phyloP scores from a whole-genome alignment of 2,113 vertebrate species.

The Pseudopodoces humilis region DNA sequence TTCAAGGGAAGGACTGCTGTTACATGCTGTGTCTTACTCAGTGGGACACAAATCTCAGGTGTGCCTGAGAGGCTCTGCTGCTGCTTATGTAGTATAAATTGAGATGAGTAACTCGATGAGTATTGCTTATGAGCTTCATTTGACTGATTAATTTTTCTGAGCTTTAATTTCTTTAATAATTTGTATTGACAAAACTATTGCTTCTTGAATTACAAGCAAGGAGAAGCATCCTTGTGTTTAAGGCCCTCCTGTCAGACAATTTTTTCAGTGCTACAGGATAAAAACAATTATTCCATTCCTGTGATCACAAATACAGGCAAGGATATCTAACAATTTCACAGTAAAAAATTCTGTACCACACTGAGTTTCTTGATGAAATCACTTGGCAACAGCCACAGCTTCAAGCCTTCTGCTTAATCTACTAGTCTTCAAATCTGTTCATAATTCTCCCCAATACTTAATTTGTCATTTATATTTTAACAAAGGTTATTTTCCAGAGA shows the following conservation, averaged over 20 bases:
- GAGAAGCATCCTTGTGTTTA: background rate
- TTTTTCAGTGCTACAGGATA: background rate
- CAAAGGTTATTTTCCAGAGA: background rate
- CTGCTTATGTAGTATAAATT: background rate
- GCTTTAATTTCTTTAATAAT: slow-evolving; percentile 4
- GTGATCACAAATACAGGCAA: background rate
- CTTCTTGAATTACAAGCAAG: background rate
- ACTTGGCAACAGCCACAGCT: background rate
- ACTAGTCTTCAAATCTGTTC: background rate
- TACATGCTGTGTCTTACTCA: background rate
- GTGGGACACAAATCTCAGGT: background rate
- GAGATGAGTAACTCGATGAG: background rate
- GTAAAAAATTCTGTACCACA: background rate
- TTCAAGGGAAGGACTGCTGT: background rate
- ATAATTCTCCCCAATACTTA: background rate
- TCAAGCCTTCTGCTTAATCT: background rate
- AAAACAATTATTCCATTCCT: background rate
- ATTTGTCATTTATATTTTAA: background rate
- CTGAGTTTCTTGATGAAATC: background rate
- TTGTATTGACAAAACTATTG: slow-evolving; percentile 6
- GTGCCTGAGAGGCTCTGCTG: background rate
- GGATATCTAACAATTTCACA: background rate
- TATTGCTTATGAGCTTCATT: background rate
- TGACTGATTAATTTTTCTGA: background rate
- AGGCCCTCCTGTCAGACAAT: background rate